Evolutionary conservation across 2,113 vertebrate species (phyloP), one percentile per base, ranked within the genome.

Genomic region (Rattus norvegicus): DNA sequence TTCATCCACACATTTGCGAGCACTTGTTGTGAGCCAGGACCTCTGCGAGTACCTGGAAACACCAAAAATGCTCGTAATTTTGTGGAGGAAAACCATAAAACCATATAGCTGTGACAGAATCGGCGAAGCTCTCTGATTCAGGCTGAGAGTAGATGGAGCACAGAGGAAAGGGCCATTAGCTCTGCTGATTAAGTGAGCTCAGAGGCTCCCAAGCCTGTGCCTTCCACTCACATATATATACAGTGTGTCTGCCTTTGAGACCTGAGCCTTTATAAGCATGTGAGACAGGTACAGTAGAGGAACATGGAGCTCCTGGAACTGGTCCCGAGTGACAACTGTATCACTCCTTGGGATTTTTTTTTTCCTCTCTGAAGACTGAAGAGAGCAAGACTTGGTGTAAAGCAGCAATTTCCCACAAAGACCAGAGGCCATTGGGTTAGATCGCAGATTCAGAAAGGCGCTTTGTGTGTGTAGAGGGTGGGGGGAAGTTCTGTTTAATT

Each of bases 61-160:
- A 30, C 61, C 2, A 14, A 54, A 61, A 87, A 22, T 59, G 3
- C 16, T 77, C 43, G 19, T 43, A 43, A 19, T 39, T 90, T 70
- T 79, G 65, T 30, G 43, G 36, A n/a, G 67, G 94, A 95, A 77
- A 87, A 47, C 13, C 81, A 83, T 87, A 56, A 95, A 88, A 86
- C 52, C 80, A 49, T 33, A 91, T 30, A 49, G 56, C 22, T 81
- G 49, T 33, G 13, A 26, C 80, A 3, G 3, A n/a, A 30, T 17
- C 67, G 1, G 14, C 11, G 63, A 11, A 8, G 12, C n/a, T 59
- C 56, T 16, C 43, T 61, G 39, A 10, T 7, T 54, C 0, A 0
- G 9, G n/a, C 3, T 69, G 33, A 7, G 33, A 59, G 36, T 52
- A 6, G 16, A 13, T 17, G 13, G 52, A 28, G 14, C 22, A 3